phyloP scores from a whole-genome alignment of 2,888 invertebrate genomes.

The Zhuqinia jingwanae region DNA sequence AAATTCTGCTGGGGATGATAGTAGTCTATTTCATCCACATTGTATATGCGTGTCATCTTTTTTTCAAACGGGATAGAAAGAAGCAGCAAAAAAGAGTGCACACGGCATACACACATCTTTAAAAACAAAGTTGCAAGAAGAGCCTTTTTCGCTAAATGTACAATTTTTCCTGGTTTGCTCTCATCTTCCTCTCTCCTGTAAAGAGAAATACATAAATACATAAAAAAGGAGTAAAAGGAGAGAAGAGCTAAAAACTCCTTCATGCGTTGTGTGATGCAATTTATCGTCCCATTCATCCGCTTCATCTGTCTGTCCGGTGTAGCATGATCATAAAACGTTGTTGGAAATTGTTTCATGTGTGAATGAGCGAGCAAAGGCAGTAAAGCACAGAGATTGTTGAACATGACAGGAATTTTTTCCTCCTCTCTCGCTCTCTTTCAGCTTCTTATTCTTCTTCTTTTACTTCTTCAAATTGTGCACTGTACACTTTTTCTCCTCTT shows the following conservation, averaged over 20 bases:
- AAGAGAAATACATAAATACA: too few relatives aligned
- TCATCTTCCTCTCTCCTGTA: conserved; percentile 6
- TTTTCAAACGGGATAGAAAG: conserved; percentile 24
- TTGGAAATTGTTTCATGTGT: conserved; percentile 66
- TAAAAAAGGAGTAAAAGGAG: conserved; percentile 27
- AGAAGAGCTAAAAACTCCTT: conserved; percentile 53
- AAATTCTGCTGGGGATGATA: too few relatives aligned
- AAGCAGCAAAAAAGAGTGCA: background rate
- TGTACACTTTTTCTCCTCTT: background rate
- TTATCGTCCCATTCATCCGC: conserved; percentile 71
- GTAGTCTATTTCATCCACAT: too few relatives aligned
- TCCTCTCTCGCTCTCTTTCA: background rate
- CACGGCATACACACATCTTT: too few relatives aligned
- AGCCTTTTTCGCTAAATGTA: too few relatives aligned
- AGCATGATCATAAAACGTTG: conserved; percentile 69
- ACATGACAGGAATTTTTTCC: conserved; percentile 62
- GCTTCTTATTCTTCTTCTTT: background rate
- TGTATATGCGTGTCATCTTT: too few relatives aligned
- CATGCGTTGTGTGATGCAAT: conserved; percentile 71
- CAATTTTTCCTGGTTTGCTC: background rate
- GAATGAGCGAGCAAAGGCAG: conserved; percentile 64
- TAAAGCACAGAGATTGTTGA: conserved; percentile 65
- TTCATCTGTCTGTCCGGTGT: conserved; percentile 72
- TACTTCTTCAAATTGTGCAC: background rate
- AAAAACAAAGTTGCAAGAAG: background rate